These are phyloP conservation scores for Eublepharis macularius DNA, from an alignment of 2,113 vertebrate genomes.

Conservation along the genomic window DNA sequence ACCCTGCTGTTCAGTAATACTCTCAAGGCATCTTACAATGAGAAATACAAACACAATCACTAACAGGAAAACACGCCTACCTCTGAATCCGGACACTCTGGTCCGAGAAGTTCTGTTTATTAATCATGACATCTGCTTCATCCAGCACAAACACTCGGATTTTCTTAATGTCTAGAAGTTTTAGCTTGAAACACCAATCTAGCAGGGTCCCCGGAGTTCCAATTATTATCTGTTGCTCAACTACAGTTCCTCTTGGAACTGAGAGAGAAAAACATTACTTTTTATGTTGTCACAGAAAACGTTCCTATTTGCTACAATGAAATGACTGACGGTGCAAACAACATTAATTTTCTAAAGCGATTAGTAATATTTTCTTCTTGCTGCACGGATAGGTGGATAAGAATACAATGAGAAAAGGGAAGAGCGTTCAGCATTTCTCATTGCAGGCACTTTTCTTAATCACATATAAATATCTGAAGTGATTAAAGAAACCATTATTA, in stretches of 20 bases:
- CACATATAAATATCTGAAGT: background rate
- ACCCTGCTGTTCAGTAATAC: too few species aligned
- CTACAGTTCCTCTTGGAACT: constrained; percentile 53
- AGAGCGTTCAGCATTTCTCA: too few species aligned
- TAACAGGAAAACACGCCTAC: constrained; percentile 20
- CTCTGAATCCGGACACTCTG: constrained; percentile 79
- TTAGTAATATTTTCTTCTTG: too few species aligned
- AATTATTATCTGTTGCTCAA: constrained; percentile 76
- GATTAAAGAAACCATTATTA: background rate
- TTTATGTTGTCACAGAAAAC: background rate
- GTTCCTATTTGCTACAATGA: background rate
- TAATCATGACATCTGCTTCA: constrained; percentile 80
- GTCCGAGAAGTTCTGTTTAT: constrained; percentile 70
- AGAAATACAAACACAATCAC: too few species aligned
- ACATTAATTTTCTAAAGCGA: background rate
- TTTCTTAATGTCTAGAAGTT: constrained; percentile 57
- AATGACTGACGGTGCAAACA: background rate
- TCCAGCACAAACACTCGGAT: constrained; percentile 77
- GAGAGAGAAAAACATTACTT: background rate
- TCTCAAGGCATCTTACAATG: too few species aligned
- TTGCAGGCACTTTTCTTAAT: background rate
- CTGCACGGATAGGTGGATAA: too few species aligned
- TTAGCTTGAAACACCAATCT: constrained; percentile 80
- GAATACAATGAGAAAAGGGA: too few species aligned
- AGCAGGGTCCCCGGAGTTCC: constrained; percentile 76